phyloP scores from a whole-genome alignment of 2,113 vertebrate genomes.

The Apodemus sylvaticus region DNA sequence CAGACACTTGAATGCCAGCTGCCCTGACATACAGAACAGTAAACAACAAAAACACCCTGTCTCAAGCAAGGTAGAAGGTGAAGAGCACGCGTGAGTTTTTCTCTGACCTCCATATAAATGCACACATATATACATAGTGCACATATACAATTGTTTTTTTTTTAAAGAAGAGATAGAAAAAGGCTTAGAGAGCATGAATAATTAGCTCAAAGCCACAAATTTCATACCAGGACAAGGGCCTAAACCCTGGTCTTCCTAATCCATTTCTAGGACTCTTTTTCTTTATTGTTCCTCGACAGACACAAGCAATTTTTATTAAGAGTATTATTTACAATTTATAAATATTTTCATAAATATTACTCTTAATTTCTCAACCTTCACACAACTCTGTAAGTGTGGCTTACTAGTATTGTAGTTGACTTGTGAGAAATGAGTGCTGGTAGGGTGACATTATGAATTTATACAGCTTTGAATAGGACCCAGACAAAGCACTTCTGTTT shows the following conservation, averaged over 20 bases:
- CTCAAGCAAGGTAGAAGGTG: neutral
- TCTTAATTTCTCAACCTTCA: neutral
- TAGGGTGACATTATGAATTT: neutral
- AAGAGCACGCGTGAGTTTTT: neutral
- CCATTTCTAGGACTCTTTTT: neutral
- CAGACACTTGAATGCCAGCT: neutral
- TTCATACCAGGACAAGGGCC: neutral
- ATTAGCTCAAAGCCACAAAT: neutral
- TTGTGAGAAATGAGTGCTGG: neutral
- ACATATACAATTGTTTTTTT: neutral
- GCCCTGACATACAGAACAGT: too few relatives aligned
- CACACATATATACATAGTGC: neutral
- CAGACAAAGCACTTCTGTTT: neutral
- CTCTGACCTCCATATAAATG: neutral
- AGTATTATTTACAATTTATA: neutral
- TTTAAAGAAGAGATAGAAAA: neutral
- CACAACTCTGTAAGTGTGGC: too few relatives aligned
- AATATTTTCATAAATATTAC: neutral
- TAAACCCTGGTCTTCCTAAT: neutral
- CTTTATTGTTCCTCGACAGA: neutral
- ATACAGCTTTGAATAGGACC: neutral
- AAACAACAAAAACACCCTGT: neutral
- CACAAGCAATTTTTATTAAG: neutral
- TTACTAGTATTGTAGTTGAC: neutral
- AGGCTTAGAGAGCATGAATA: neutral